Evolutionary conservation across 2,113 vertebrate species (phyloP), one percentile per base, ranked within the genome.

Genomic region (Channa argus): DNA sequence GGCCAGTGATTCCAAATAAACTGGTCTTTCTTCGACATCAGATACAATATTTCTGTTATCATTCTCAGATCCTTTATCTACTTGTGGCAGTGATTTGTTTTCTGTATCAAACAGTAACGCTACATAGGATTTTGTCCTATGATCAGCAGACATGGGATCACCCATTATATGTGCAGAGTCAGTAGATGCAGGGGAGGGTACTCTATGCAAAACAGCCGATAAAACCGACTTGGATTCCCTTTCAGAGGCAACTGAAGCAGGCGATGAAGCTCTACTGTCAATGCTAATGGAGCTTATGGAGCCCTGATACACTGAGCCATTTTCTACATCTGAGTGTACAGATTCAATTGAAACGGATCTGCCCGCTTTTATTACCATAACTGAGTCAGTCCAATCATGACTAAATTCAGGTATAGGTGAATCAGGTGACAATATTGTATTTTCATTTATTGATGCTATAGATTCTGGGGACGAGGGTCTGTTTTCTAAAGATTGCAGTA

Each of bases 391-490:
- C 43, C 24, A 66, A 5, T 14, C 67, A 34, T 9, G 14, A 50
- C 49, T 61, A 51, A 81, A 87, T 44, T 72, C 24, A 44, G 80
- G 65, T 51, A 86, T 4, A 47, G 71, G 74, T 58, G 83, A 92
- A 77, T 92, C 91, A 58, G 77, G 69, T 69, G 79, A 74, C 34
- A 91, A 63, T 43, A 65, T 10, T 45, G 15, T 82, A 36, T 64
- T 45, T 71, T 88, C 71, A 70, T 78, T 71, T 5, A 71, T 6
- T 33, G 87, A 92, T 67, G 51, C 43, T 54, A 76, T 15, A 67
- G 90, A 92, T 74, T 80, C 80, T 61, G 86, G 83, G 58, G 90
- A 92, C 63, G 64, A 58, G 9, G 76, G 12, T 36, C 84, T 84
- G 38, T 61, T 9, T 50, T 82, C 72, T 76, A 49, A 55, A 52